phyloP scores from a whole-genome alignment of 2,113 vertebrate genomes.

The Lophius piscatorius region DNA sequence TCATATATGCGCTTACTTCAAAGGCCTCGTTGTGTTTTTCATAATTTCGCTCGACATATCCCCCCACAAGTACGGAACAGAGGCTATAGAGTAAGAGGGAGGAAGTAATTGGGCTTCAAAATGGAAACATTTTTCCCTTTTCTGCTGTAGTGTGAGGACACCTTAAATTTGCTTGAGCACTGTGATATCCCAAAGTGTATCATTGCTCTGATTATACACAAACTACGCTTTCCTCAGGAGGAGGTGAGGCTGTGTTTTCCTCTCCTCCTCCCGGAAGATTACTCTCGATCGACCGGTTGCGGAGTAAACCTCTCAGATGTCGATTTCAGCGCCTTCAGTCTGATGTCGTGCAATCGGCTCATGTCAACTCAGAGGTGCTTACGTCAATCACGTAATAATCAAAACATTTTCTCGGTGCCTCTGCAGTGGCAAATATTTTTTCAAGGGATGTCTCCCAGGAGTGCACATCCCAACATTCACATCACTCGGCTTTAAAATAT shows the following conservation, averaged over 20 bases:
- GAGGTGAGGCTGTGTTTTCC: constrained; percentile 9
- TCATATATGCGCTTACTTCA: constrained; percentile 63
- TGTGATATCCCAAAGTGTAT: constrained; percentile 37
- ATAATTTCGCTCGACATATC: constrained; percentile 58
- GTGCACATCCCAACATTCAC: constrained; percentile 5
- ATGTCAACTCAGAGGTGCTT: constrained; percentile 15
- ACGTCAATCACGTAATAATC: constrained; percentile 44
- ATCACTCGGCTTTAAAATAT: constrained; percentile 12
- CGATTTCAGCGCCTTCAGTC: background rate
- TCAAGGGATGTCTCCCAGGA: constrained; percentile 28
- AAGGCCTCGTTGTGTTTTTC: constrained; percentile 61
- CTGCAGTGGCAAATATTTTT: constrained; percentile 31
- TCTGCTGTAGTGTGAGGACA: constrained; percentile 58
- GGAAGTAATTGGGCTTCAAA: constrained; percentile 53
- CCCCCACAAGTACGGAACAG: constrained; percentile 39
- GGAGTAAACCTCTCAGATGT: constrained; percentile 8
- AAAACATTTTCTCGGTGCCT: constrained; percentile 11
- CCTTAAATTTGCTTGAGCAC: constrained; percentile 49
- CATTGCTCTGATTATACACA: constrained; percentile 17
- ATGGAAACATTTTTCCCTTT: constrained; percentile 54
- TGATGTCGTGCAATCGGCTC: constrained; percentile 20
- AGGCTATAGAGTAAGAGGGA: constrained; percentile 2
- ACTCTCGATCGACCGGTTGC: background rate
- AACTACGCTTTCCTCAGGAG: constrained; percentile 4
- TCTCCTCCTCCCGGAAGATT: background rate